phyloP scores from a whole-genome alignment of 2,113 vertebrate genomes.

The Eulemur macaco region DNA sequence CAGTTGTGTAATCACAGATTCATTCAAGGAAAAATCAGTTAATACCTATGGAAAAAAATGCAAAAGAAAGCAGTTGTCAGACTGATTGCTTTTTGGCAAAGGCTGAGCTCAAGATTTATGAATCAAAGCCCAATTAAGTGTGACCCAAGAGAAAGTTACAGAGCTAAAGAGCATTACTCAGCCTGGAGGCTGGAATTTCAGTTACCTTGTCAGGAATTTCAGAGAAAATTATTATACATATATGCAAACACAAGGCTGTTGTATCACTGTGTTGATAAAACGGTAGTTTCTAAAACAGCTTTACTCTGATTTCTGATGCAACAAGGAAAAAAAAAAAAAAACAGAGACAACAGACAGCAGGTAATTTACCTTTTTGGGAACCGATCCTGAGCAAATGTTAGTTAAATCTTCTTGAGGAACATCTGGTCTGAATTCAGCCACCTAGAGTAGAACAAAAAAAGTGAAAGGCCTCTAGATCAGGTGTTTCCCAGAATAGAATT shows the following conservation, averaged over 20 bases:
- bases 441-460: constrained; percentile 28
- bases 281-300: not conserved
- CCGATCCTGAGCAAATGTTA: constrained; percentile 25
- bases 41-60: not conserved
- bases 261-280: not conserved
- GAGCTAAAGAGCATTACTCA: not conserved
- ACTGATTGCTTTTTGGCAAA: constrained; percentile 34
- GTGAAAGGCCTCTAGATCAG: not conserved
- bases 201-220: constrained; percentile 6
- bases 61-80: not conserved
- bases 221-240: not conserved
- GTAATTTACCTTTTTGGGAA: constrained; percentile 35
- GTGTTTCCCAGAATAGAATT: constrained; percentile 33
- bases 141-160: not conserved
- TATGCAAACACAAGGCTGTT: not conserved
- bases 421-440: not conserved
- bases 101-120: constrained; percentile 26
- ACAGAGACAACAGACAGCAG: not conserved
- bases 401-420: constrained; percentile 16
- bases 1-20: constrained; percentile 26
- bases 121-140: not conserved
- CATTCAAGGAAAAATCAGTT: constrained; percentile 47
- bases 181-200: not conserved
- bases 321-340: not conserved
- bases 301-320: constrained; percentile 6